Percentiles rank a stretch among this genome's conserved stretches.
Evolutionary conservation across 2,113 vertebrate species (phyloP).

Genomic region (Nothobranchius furzeri): DNA sequence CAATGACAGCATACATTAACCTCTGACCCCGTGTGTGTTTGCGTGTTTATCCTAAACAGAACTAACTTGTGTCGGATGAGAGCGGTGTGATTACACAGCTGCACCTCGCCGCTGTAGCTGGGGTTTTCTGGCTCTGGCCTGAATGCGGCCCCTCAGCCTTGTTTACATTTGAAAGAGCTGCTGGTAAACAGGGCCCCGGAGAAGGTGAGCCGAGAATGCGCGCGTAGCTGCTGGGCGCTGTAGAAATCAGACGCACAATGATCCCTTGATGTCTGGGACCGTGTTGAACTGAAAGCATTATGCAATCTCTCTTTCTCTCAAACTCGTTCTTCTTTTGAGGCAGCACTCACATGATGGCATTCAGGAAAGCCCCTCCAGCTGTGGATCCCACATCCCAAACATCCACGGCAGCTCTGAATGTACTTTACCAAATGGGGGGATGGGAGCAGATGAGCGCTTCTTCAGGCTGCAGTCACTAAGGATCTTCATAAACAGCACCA

Average conservation of each 20-base stretch:
- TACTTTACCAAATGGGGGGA: conserved; percentile 19
- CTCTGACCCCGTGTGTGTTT: conserved; percentile 50
- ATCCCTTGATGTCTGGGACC: conserved; percentile 39
- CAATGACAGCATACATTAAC: conserved; percentile 25
- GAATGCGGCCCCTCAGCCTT: conserved; percentile 49
- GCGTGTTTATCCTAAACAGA: conserved; percentile 43
- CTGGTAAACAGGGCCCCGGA: conserved; percentile 61
- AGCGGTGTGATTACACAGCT: conserved; percentile 59
- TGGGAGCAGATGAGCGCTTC: conserved; percentile 35
- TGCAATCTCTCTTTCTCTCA: conserved; percentile 41
- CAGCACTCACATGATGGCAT: conserved; percentile 39
- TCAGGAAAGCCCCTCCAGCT: conserved; percentile 29
- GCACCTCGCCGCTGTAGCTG: conserved; percentile 61
- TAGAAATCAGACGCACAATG: conserved; percentile 29
- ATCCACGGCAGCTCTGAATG: conserved; percentile 49
- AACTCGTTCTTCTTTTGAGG: conserved; percentile 50
- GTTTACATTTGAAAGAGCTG: conserved; percentile 72
- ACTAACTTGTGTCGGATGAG: conserved; percentile 32
- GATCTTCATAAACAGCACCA: conserved; percentile 66
- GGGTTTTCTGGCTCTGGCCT: conserved; percentile 21
- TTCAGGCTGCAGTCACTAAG: conserved; percentile 70
- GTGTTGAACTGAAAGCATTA: conserved; percentile 47
- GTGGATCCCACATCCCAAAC: conserved; percentile 45
- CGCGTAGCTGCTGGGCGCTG: conserved; percentile 40
- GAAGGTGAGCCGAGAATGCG: conserved; percentile 48